These are phyloP conservation scores for Rhagium mordax DNA, from an alignment of 2,888 invertebrate genomes.

Conservation along the genomic window DNA sequence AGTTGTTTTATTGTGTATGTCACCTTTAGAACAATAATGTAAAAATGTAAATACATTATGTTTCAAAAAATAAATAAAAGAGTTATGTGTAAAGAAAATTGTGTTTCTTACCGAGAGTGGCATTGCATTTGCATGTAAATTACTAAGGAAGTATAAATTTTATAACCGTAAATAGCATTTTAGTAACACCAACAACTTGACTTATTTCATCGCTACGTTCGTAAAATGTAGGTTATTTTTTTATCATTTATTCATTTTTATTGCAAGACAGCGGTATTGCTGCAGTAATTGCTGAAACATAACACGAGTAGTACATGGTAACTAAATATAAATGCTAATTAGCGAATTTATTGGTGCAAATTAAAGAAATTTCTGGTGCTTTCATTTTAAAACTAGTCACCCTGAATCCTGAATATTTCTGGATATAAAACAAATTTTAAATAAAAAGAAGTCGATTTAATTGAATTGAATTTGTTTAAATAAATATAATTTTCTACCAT, in stretches of 20 bases:
- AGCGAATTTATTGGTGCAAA: no score
- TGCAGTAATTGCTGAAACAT: not conserved
- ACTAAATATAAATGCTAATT: not conserved
- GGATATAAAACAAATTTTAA: no score
- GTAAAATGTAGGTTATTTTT: not conserved
- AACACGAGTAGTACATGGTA: not conserved
- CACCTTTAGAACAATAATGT: not conserved
- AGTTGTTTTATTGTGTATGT: no score
- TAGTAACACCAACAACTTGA: not conserved
- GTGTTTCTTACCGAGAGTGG: not conserved
- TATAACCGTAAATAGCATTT: not conserved
- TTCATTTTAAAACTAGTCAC: no score
- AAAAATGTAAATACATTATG: not conserved
- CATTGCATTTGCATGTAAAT: not conserved
- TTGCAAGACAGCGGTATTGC: not conserved
- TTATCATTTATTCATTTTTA: not conserved
- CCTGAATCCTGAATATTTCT: no score
- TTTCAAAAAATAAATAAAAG: not conserved
- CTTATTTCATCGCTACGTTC: not conserved
- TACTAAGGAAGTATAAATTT: not conserved
- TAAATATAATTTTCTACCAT: no score
- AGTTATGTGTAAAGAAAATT: not conserved
- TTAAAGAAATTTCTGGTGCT: no score
- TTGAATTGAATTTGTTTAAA: no score
- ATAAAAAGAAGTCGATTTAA: no score